Percentiles rank a stretch among this genome's conserved stretches.
Conservation (phyloP, 2,888 invertebrate genomes). For the Timema cristinae region DNA sequence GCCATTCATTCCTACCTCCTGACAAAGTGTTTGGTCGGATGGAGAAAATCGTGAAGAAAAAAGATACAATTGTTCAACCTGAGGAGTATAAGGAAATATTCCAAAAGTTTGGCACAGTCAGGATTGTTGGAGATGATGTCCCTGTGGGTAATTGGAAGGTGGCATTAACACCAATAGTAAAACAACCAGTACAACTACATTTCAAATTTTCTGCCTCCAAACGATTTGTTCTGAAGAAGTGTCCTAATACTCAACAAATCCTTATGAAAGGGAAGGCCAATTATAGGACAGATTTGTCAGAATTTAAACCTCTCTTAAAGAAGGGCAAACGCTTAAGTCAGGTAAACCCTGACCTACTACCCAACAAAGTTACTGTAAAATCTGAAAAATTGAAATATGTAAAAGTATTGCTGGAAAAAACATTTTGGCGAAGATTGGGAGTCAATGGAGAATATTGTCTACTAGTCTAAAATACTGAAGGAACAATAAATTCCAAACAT, state of each 20-base stretch:
- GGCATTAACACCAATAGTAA: not conserved
- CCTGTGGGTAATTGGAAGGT: not conserved
- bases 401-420: not conserved
- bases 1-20: no score
- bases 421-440: slow-evolving; percentile 1
- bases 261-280: not conserved
- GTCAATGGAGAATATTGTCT: slow-evolving; percentile 1
- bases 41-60: no score
- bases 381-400: not conserved
- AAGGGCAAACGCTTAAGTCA: not conserved
- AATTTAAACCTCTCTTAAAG: slow-evolving; percentile 4
- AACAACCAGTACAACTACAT: slow-evolving; percentile 2
- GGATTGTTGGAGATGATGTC: not conserved
- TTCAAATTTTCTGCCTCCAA: slow-evolving; percentile 8
- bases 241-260: no score
- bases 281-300: slow-evolving; percentile 6
- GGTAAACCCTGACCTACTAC: slow-evolving; percentile 7
- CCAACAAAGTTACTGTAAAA: slow-evolving; percentile 10
- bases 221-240: not conserved
- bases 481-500: not conserved
- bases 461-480: not conserved
- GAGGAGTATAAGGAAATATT: not conserved
- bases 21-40: no score
- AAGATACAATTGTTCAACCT: not conserved
- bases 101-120: slow-evolving; percentile 4